Evolutionary conservation across 2,113 vertebrate genomes (phyloP).

Genomic region (Fukomys damarensis): DNA sequence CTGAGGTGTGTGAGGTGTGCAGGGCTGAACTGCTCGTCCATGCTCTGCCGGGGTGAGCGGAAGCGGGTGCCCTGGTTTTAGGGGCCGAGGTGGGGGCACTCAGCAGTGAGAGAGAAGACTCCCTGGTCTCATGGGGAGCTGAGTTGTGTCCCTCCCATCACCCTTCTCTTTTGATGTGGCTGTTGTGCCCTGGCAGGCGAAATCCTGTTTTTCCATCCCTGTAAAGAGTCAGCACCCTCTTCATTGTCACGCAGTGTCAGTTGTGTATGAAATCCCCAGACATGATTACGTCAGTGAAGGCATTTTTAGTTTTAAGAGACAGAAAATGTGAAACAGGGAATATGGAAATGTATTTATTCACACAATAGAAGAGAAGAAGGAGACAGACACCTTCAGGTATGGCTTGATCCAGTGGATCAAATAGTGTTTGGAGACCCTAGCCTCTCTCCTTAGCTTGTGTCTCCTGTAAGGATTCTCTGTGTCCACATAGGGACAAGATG

Average conservation of each 20-base stretch:
- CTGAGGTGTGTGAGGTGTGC: not conserved
- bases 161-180: not conserved
- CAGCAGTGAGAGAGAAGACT: not conserved
- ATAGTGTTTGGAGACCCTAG: too few species aligned
- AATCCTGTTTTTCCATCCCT: not conserved
- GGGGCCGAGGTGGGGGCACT: not conserved
- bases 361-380: not conserved
- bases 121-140: not conserved
- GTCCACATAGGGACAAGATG: not conserved
- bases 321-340: not conserved
- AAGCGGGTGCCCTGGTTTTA: not conserved
- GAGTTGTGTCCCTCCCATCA: too few species aligned
- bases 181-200: too few species aligned
- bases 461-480: not conserved
- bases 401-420: not conserved
- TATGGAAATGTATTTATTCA: not conserved
- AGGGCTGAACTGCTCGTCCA: rapidly evolving
- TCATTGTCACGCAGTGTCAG: not conserved
- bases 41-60: not conserved
- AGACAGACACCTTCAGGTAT: not conserved
- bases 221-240: not conserved
- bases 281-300: not conserved
- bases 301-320: not conserved
- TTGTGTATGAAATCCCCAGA: not conserved
- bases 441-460: not conserved